Conservation (phyloP, 2,113 vertebrate genomes). For the Ailurus styani region DNA sequence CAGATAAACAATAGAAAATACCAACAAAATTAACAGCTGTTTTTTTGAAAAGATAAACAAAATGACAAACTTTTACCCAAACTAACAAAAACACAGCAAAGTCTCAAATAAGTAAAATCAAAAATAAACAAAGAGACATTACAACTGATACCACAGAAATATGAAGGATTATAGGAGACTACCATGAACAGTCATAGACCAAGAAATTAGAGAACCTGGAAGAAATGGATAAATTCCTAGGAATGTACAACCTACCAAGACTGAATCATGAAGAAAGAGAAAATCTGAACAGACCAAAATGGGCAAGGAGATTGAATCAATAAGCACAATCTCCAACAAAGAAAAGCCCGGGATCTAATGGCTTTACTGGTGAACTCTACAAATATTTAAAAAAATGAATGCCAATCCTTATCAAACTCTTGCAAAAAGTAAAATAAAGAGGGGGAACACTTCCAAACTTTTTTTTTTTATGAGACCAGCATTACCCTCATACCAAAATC, state of each 20-base stretch:
- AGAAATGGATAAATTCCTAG: neutral
- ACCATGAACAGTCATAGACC: neutral
- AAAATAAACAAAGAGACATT: neutral
- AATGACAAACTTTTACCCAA: neutral
- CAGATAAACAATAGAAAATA: neutral
- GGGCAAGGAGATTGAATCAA: neutral
- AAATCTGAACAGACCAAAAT: neutral
- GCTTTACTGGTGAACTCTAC: neutral
- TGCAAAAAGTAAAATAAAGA: neutral
- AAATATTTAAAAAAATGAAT: neutral
- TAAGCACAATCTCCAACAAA: neutral
- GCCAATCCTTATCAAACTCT: neutral
- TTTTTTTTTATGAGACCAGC: neutral
- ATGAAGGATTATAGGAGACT: neutral
- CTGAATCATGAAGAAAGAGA: neutral
- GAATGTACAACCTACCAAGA: neutral
- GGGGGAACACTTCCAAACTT: neutral
- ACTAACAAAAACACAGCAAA: neutral
- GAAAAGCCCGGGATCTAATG: neutral
- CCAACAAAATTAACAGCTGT: neutral
- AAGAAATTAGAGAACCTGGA: neutral
- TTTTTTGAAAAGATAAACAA: neutral
- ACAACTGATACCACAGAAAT: neutral
- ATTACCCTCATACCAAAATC: neutral
- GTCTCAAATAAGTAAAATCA: neutral